Percentiles rank a stretch among this genome's conserved stretches.
These are phyloP conservation scores for Stigmatopora argus DNA, from an alignment of 2,113 vertebrate genomes.

Conservation along the genomic window DNA sequence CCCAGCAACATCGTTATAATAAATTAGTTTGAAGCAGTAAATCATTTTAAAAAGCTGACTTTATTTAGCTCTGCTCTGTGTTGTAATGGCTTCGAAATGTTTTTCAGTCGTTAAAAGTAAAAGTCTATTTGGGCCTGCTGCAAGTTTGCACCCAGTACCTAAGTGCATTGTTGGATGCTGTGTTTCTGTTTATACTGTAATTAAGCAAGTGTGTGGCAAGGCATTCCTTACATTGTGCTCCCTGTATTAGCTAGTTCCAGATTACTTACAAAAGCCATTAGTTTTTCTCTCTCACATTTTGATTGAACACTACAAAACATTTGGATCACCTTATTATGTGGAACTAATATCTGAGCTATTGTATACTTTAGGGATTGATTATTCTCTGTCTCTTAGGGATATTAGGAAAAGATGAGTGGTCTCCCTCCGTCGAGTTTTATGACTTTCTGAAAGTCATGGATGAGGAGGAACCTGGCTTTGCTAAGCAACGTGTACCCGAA, in stretches of 20 bases:
- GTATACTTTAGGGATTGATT: conserved; percentile 1
- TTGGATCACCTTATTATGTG: not conserved
- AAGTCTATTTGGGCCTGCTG: not conserved
- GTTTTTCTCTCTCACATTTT: not conserved
- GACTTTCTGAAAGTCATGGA: conserved; percentile 88
- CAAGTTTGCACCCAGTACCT: conserved; percentile 2
- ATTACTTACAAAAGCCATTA: not conserved
- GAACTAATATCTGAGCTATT: not conserved
- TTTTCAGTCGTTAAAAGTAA: not conserved
- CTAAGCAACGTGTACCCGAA: conserved; percentile 28
- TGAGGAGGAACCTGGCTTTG: conserved; percentile 40
- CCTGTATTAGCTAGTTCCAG: not conserved
- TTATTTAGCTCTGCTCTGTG: not conserved
- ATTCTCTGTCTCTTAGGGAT: conserved; percentile 60
- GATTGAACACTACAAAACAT: not conserved
- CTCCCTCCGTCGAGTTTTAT: conserved; percentile 75
- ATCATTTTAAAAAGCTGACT: not conserved
- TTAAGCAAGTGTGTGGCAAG: not conserved
- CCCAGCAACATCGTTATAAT: not conserved
- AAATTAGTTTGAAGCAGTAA: not conserved
- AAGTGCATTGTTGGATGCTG: not conserved
- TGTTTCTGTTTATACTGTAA: not conserved
- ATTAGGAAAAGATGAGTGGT: conserved; percentile 77
- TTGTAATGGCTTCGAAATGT: conserved; percentile 5
- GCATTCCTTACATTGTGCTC: not conserved